Percentiles rank a stretch among this genome's conserved stretches.
These are phyloP conservation scores for Gallirallus australis DNA, from an alignment of 2,797 vertebrate species.

Conservation along the genomic window DNA sequence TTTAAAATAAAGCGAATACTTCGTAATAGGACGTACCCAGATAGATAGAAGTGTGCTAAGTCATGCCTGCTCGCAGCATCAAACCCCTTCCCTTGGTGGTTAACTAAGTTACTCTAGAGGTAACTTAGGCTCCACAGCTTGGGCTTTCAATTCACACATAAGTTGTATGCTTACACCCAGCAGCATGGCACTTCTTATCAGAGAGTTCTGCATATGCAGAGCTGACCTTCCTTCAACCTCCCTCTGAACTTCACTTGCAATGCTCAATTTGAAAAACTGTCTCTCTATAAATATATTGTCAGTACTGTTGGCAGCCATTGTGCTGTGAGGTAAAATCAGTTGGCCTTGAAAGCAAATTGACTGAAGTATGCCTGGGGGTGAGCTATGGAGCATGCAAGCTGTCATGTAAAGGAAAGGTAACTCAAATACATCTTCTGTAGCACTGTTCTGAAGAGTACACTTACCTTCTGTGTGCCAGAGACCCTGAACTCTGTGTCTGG, in stretches of 20 bases:
- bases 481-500: neutral
- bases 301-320: neutral
- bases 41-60: neutral
- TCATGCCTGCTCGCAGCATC: neutral
- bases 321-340: rapidly evolving
- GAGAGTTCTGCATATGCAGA: neutral
- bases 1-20: neutral
- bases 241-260: neutral
- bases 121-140: neutral
- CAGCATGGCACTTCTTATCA: neutral
- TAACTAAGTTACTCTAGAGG: neutral
- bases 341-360: neutral
- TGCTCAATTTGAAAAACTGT: neutral
- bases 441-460: neutral
- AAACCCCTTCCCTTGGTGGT: neutral
- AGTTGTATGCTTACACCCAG: neutral
- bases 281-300: neutral
- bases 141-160: neutral
- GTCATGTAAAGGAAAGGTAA: neutral
- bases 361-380: neutral
- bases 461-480: neutral
- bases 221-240: neutral
- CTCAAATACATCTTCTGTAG: neutral
- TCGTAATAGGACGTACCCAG: neutral
- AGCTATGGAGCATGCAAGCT: neutral